Evolutionary conservation across 1,140 invertebrate genomes (phyloP).

Genomic region (Eufriesea mexicana): DNA sequence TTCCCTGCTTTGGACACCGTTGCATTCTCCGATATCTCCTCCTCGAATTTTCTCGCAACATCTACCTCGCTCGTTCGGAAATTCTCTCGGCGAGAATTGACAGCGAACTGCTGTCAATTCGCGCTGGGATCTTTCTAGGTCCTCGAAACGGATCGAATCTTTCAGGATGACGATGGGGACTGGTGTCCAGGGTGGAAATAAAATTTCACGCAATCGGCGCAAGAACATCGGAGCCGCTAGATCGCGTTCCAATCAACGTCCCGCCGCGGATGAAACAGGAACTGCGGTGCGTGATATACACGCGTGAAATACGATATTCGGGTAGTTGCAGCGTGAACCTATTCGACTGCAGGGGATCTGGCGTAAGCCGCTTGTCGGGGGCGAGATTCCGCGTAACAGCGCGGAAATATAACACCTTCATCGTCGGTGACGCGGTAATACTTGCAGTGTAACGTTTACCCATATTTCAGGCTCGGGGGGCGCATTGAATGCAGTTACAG

Average conservation of each 20-base stretch:
- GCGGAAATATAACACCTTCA: constrained; percentile 57
- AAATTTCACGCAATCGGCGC: constrained; percentile 22
- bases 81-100: too few relatives aligned
- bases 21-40: too few relatives aligned
- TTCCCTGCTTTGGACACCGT: too few relatives aligned
- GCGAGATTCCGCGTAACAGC: constrained; percentile 50
- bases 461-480: constrained; percentile 48
- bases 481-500: constrained; percentile 48
- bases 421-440: constrained; percentile 49
- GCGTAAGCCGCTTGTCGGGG: constrained; percentile 42
- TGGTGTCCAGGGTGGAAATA: constrained; percentile 3
- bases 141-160: too few relatives aligned
- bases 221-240: neutral
- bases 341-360: constrained; percentile 40
- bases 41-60: too few relatives aligned
- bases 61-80: too few relatives aligned
- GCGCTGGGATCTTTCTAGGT: neutral
- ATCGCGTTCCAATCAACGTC: constrained; percentile 56
- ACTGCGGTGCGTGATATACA: constrained; percentile 21
- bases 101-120: too few relatives aligned
- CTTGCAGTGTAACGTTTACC: constrained; percentile 49
- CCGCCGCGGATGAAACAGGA: constrained; percentile 45
- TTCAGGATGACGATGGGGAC: too few relatives aligned
- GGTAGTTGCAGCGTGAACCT: constrained; percentile 44
- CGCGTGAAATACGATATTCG: constrained; percentile 66